These are phyloP conservation scores for Dysdera silvatica DNA, from an alignment of 1,140 invertebrate genomes.

Conservation along the genomic window DNA sequence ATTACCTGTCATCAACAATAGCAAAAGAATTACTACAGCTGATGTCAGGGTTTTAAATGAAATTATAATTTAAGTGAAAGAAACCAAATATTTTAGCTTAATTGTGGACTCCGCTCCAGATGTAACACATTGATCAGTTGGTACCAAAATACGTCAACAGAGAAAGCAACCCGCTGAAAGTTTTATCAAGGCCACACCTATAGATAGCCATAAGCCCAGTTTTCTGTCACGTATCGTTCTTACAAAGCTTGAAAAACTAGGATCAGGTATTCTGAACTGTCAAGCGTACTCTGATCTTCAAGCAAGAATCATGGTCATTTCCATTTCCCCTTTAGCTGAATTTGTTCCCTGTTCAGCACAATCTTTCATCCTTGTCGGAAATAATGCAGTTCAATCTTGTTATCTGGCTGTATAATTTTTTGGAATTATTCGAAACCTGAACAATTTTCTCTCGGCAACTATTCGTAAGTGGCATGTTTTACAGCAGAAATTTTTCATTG, in stretches of 20 bases:
- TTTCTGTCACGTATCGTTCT: background rate
- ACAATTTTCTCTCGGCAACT: constrained; percentile 2
- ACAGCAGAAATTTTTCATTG: background rate
- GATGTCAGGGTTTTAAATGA: background rate
- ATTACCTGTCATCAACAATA: background rate
- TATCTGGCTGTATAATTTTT: background rate
- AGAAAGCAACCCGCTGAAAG: background rate
- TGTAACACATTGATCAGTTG: constrained; percentile 42
- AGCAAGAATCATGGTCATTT: constrained; percentile 30
- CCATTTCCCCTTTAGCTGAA: background rate
- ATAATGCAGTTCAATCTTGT: constrained; percentile 1
- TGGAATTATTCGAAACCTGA: background rate
- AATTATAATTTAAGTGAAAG: background rate
- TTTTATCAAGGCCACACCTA: background rate
- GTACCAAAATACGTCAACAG: constrained; percentile 10
- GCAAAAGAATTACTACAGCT: background rate
- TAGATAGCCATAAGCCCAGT: background rate
- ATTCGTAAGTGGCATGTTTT: background rate
- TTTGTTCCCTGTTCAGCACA: background rate
- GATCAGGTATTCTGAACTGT: constrained; percentile 29
- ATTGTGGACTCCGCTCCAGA: constrained; percentile 42
- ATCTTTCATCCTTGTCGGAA: background rate
- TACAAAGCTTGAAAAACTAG: background rate
- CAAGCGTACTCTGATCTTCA: constrained; percentile 34
- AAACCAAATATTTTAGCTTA: constrained; percentile 2